These are phyloP conservation scores for Hemitrygon akajei DNA, from an alignment of 2,797 vertebrate species.

Conservation along the genomic window DNA sequence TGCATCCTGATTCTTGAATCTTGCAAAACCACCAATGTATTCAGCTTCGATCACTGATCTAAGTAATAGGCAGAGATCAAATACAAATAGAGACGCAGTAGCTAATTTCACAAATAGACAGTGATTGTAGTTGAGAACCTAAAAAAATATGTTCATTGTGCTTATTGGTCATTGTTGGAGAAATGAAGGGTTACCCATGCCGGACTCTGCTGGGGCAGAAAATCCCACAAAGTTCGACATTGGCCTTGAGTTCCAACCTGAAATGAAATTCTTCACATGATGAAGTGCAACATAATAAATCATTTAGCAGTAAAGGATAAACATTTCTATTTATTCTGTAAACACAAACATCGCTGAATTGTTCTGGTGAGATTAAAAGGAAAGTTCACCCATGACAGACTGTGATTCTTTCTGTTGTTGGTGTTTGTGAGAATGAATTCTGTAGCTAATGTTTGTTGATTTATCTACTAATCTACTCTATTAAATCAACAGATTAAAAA, in stretches of 20 bases:
- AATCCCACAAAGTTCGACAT: neutral
- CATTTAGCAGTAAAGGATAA: neutral
- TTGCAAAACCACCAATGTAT: no score
- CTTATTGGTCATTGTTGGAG: neutral
- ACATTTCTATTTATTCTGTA: constrained; percentile 4
- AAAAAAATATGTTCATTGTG: neutral
- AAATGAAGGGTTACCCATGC: neutral
- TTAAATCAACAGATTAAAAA: constrained; percentile 19
- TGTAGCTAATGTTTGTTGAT: constrained; percentile 18
- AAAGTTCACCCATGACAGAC: neutral
- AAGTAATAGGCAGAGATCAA: neutral
- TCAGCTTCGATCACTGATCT: neutral
- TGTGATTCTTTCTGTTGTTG: neutral
- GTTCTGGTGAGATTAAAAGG: neutral
- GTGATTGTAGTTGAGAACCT: neutral
- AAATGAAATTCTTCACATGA: neutral
- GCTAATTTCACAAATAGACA: neutral
- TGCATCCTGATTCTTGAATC: no score
- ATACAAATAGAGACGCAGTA: neutral
- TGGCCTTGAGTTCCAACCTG: neutral
- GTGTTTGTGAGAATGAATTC: neutral
- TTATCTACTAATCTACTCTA: neutral
- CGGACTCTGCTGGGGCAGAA: no score
- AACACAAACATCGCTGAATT: neutral
- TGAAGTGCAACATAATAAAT: neutral